Percentiles rank a stretch among this genome's conserved stretches.
Evolutionary conservation across 2,888 invertebrate species (phyloP).

Genomic region (Drosophila acutilabella): DNA sequence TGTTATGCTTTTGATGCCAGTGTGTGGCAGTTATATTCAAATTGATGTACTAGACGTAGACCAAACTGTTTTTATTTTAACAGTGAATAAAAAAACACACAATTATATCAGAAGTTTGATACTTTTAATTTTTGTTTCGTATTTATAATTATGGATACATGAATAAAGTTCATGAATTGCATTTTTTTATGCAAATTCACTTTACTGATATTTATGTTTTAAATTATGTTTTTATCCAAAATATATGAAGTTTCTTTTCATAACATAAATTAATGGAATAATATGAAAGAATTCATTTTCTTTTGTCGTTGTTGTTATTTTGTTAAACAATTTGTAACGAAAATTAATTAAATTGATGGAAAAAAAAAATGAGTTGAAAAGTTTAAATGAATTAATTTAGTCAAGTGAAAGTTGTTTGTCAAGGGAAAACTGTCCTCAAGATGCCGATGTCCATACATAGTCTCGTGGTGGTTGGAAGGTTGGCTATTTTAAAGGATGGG

Average conservation of each 20-base stretch:
- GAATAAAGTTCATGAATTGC: constrained; percentile 27
- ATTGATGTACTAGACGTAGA: no score
- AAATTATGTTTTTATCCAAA: constrained; percentile 4
- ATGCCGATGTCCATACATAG: background rate
- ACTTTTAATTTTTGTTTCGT: background rate
- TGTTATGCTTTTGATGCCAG: background rate
- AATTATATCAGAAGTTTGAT: background rate
- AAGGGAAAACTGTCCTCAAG: background rate
- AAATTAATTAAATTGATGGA: no score
- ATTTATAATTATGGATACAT: constrained; percentile 3
- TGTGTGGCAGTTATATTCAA: constrained; percentile 1
- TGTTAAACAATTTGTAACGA: no score
- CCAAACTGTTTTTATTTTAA: no score
- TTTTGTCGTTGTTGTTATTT: no score
- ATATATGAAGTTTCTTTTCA: background rate
- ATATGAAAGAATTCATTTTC: background rate
- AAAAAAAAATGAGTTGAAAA: no score
- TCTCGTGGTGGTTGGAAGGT: background rate
- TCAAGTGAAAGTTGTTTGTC: background rate
- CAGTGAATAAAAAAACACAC: background rate
- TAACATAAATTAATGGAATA: constrained; percentile 9
- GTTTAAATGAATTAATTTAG: background rate
- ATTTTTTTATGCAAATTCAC: constrained; percentile 26
- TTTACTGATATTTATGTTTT: constrained; percentile 39
- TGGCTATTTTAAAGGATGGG: constrained; percentile 2